phyloP scores from a whole-genome alignment of 2,113 vertebrate genomes.

The Saguinus midas region DNA sequence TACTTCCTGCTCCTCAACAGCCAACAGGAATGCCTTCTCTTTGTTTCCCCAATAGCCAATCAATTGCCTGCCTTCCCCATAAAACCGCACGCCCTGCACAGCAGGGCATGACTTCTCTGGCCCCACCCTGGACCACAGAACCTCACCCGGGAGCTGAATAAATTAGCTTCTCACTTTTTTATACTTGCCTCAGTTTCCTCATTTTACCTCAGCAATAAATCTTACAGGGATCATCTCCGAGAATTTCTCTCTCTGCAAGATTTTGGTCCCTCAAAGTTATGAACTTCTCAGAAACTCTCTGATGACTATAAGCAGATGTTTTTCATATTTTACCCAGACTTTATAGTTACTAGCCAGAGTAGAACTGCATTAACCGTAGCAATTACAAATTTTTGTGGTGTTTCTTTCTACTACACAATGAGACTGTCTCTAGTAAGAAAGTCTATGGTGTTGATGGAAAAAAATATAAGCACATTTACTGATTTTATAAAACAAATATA shows the following conservation, averaged over 20 bases:
- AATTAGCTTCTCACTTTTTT: too few relatives aligned
- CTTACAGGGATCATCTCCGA: background rate
- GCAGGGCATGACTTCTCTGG: too few relatives aligned
- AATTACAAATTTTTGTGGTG: background rate
- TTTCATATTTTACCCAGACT: background rate
- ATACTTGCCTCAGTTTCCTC: too few relatives aligned
- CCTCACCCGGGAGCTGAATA: too few relatives aligned
- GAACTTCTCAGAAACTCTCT: background rate
- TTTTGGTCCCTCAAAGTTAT: background rate
- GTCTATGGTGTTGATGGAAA: background rate
- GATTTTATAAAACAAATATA: background rate
- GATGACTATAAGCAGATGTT: background rate
- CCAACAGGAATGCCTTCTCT: too few relatives aligned
- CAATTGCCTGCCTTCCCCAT: too few relatives aligned
- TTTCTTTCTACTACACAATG: background rate
- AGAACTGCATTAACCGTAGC: background rate
- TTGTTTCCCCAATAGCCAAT: too few relatives aligned
- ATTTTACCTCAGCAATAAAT: too few relatives aligned
- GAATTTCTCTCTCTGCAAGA: background rate
- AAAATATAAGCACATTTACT: background rate
- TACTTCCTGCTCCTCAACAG: too few relatives aligned
- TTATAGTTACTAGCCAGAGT: background rate
- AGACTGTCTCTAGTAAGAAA: background rate
- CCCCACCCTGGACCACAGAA: too few relatives aligned
- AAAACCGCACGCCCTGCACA: too few relatives aligned